Conservation (phyloP, 1,140 invertebrate genomes). For the Hetaerina americana region DNA sequence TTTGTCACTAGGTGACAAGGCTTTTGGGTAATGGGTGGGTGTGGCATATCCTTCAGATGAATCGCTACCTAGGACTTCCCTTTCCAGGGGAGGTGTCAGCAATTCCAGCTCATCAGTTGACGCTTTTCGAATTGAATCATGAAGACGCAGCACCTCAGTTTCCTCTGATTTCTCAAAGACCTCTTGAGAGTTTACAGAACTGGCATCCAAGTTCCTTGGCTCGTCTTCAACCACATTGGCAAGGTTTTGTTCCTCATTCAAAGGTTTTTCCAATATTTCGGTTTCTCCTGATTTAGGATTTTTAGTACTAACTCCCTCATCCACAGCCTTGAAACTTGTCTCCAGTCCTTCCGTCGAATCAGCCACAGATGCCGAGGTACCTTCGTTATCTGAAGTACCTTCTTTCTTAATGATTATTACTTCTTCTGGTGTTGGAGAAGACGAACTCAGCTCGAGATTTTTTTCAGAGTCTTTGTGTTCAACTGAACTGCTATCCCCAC, state of each 20-base stretch:
- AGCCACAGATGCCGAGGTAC: background rate
- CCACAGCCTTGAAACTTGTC: constrained; percentile 10
- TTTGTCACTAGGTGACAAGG: background rate
- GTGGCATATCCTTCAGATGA: constrained; percentile 45
- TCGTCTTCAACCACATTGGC: constrained; percentile 9
- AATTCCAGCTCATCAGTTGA: constrained; percentile 14
- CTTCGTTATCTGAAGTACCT: constrained; percentile 9
- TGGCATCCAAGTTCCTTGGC: constrained; percentile 9
- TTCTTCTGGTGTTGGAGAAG: background rate
- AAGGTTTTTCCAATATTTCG: constrained; percentile 14
- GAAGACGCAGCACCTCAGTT: background rate
- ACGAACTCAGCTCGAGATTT: background rate
- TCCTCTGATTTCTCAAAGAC: constrained; percentile 3
- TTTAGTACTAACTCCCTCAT: constrained; percentile 8
- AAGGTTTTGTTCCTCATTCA: constrained; percentile 12
- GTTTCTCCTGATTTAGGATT: constrained; percentile 4
- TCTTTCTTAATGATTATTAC: background rate
- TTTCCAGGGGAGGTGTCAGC: constrained; percentile 19
- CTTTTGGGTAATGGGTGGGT: constrained; percentile 33
- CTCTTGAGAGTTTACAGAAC: constrained; percentile 12
- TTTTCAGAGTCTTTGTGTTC: constrained; percentile 2
- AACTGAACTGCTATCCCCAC: constrained; percentile 18
- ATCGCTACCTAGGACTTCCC: constrained; percentile 33
- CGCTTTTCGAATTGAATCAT: background rate
- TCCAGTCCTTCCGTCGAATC: constrained; percentile 7